phyloP scores from a whole-genome alignment of 2,797 vertebrate genomes.

The Micromesistius poutassou region DNA sequence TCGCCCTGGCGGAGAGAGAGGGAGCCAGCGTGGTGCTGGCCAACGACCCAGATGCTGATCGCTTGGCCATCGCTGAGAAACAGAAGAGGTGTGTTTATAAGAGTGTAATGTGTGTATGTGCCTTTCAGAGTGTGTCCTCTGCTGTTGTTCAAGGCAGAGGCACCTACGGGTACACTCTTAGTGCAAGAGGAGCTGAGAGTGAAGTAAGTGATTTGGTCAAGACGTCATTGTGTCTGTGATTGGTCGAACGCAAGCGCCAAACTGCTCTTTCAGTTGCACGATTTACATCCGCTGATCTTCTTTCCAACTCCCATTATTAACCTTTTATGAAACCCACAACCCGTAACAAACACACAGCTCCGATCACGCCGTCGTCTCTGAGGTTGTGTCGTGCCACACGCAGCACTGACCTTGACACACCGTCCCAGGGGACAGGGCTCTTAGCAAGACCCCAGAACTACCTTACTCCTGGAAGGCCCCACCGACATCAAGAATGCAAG shows the following conservation, averaged over 20 bases:
- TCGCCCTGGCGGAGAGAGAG: conserved; percentile 86
- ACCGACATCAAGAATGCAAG: not conserved
- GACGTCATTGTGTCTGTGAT: not conserved
- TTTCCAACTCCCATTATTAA: no score
- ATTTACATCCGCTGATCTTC: no score
- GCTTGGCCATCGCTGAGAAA: conserved; percentile 91
- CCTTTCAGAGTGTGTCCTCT: not conserved
- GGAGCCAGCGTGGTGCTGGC: conserved; percentile 86
- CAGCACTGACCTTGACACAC: not conserved
- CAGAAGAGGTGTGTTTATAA: conserved; percentile 77
- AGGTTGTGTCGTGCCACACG: not conserved
- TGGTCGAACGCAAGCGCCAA: not conserved
- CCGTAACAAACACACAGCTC: no score
- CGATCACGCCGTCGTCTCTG: no score
- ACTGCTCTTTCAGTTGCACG: not conserved
- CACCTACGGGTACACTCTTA: no score
- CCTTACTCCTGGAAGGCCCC: not conserved
- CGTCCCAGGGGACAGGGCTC: not conserved
- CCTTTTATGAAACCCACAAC: no score
- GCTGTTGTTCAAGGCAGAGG: no score
- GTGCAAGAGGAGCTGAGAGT: no score
- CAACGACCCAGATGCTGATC: conserved; percentile 96
- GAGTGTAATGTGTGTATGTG: not conserved
- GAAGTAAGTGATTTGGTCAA: not conserved
- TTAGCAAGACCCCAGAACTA: not conserved